Percentiles rank a stretch among this genome's conserved stretches.
These are phyloP conservation scores for Rhabdornis inornatus DNA, from an alignment of 2,113 vertebrate genomes.

Conservation along the genomic window DNA sequence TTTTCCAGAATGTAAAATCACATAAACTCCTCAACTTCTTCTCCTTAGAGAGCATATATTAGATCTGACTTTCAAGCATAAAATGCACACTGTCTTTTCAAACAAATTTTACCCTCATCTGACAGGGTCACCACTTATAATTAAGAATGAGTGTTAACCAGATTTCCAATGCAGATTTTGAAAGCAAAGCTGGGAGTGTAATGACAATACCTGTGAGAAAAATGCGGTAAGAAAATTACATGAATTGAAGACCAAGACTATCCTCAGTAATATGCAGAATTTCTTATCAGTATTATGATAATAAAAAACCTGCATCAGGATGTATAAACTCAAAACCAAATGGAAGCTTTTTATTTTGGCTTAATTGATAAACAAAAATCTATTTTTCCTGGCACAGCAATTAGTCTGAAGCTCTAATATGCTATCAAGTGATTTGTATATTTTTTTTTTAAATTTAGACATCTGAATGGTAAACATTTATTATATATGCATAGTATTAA, in stretches of 20 bases:
- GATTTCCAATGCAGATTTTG: neutral
- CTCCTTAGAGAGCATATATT: neutral
- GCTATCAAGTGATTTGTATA: neutral
- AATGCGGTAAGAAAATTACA: neutral
- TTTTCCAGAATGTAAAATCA: neutral
- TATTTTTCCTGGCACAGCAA: neutral
- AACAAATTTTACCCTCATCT: neutral
- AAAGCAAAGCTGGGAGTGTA: neutral
- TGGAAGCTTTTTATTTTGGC: neutral
- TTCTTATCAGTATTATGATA: neutral
- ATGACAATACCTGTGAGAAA: neutral
- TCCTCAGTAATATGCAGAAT: neutral
- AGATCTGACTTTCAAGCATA: neutral
- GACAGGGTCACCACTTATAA: neutral
- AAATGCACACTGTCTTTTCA: neutral
- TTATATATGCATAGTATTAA: neutral
- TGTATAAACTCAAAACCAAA: neutral
- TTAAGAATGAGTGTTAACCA: neutral
- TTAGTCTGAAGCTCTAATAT: neutral
- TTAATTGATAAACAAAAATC: neutral
- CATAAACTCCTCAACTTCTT: neutral
- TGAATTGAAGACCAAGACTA: neutral
- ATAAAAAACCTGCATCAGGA: fast-evolving
- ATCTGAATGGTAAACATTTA: neutral
- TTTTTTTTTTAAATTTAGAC: neutral